Evolutionary conservation across 2,888 invertebrate genomes (phyloP), one percentile per base, ranked within the genome.

Genomic region (Chaetoderma sp.): DNA sequence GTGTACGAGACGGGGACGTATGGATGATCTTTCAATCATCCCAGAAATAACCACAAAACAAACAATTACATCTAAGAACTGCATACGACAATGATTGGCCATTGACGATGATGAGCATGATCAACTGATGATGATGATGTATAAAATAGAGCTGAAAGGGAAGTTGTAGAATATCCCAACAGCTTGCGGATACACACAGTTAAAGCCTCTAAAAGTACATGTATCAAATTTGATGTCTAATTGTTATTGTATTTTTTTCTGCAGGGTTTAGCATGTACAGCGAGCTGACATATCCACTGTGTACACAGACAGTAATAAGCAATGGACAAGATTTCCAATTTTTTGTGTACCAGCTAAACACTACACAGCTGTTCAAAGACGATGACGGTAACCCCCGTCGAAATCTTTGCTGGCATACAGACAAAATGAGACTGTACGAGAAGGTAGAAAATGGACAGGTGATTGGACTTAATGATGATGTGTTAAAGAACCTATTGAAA

Each of bases 301-400:
- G 92, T 0, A 93, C 94, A 3, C 98, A 98, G 89, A 92, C 93
- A 18, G 88, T 96, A 16, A 89, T 97, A 42, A 94, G 96, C 0
- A 93, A 98, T 87, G 98, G 98, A 0, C 90, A 93, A 72, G 83
- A 90, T 3, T 96, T 94, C 91, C 93, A 93, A 0, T 93, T 98
- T 73, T 94, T 92, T 81, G 90, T 92, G 16, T 98, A 97, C 83
- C 98, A 99, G 86, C 87, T 99, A 63, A 99, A 99, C 84, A 97
- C 86, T 0, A 64, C 93, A 74, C 91, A 93, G 78, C 88, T 90
- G 32, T 89, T 91, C 72, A 83, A 90, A 75, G 73, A 78, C 33
- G 70, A 75, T 39, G 69, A 73, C 3, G 88, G 88, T 13, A 94
- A 94, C 86, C 90, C 90, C 0, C 90, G 91, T 74, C 88, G 90